A percentile compares a stretch with the other conserved stretches of the same genome.
Evolutionary conservation across 2,113 vertebrate species (phyloP).

Genomic region (Petaurus breviceps): DNA sequence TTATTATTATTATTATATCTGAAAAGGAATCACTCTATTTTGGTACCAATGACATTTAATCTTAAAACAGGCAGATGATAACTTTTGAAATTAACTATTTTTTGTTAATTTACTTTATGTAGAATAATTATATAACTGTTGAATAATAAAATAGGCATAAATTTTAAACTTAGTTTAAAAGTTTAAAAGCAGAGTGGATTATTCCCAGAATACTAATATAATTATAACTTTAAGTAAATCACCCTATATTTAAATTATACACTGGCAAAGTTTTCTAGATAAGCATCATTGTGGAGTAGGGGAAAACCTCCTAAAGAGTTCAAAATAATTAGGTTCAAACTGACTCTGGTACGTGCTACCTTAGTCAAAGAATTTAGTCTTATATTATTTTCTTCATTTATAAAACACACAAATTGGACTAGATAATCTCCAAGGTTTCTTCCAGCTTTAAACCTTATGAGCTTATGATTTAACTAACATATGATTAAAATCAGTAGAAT

Average conservation of each 20-base stretch:
- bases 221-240: background rate
- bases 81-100: background rate
- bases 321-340: background rate
- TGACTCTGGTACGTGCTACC: background rate
- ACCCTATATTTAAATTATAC: background rate
- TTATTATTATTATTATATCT: background rate
- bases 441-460: background rate
- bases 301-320: background rate
- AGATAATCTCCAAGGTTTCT: background rate
- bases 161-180: background rate
- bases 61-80: background rate
- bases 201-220: background rate
- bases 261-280: background rate
- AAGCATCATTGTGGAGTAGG: background rate
- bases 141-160: background rate
- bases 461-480: background rate
- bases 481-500: background rate
- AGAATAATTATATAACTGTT: background rate
- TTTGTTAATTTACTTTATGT: background rate
- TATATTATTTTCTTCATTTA: background rate
- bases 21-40: background rate
- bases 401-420: background rate
- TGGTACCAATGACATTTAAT: background rate
- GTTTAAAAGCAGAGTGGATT: background rate
- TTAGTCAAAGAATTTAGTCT: background rate